phyloP scores from a whole-genome alignment of 2,113 vertebrate species.

The Apodemus speciosus region DNA sequence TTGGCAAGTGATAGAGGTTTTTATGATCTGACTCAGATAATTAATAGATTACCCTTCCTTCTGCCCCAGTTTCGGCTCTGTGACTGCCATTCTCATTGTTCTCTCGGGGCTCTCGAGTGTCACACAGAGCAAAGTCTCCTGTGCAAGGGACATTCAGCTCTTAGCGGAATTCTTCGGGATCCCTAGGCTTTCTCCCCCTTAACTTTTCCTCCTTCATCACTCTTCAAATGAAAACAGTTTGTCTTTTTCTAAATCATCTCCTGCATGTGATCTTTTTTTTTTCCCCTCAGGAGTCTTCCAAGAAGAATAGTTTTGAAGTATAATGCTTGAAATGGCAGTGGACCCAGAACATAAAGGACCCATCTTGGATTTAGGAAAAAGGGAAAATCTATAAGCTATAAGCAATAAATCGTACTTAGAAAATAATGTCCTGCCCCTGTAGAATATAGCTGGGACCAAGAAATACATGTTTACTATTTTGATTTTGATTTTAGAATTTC shows the following conservation, averaged over 20 bases:
- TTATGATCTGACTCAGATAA: conserved; percentile 8
- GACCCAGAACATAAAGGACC: not conserved
- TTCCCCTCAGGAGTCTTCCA: not conserved
- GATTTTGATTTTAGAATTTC: not conserved
- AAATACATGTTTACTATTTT: not conserved
- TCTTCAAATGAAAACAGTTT: not conserved
- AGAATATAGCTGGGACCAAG: not conserved
- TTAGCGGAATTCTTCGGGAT: not conserved
- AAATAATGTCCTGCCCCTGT: not conserved
- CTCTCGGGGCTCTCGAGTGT: not conserved
- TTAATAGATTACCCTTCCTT: conserved; percentile 11
- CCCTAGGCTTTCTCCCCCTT: not conserved
- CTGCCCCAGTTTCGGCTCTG: not conserved
- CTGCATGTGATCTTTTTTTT: not conserved
- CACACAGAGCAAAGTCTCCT: not conserved
- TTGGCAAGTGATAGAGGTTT: not conserved
- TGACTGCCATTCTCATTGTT: not conserved
- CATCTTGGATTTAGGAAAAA: not conserved
- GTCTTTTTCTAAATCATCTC: not conserved
- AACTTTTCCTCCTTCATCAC: not conserved
- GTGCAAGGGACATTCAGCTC: not conserved
- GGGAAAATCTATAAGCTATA: not conserved
- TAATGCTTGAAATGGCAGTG: not conserved
- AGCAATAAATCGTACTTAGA: not conserved
- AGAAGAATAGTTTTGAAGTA: not conserved